These are phyloP conservation scores for Drosophila gunungcola DNA, from an alignment of 1,140 invertebrate genomes.

Conservation along the genomic window DNA sequence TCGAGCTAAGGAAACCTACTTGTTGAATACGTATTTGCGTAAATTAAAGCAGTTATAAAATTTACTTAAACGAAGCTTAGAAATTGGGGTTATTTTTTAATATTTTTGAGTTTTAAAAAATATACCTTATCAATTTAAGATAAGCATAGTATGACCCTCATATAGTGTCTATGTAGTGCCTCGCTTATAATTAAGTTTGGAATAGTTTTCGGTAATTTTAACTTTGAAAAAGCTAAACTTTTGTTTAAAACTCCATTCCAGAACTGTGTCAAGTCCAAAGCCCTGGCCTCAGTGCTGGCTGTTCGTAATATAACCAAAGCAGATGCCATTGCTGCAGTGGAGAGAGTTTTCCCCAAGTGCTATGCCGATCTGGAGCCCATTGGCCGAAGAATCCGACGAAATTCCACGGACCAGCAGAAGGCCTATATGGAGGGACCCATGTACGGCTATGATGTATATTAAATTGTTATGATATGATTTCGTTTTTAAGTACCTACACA, in stretches of 20 bases:
- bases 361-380: constrained; percentile 97
- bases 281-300: constrained; percentile 92
- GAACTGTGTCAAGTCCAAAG: constrained; percentile 96
- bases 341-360: constrained; percentile 96
- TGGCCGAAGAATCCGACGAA: constrained; percentile 92
- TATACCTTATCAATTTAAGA: too few relatives aligned
- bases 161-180: too few relatives aligned
- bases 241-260: constrained; percentile 68
- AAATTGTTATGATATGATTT: constrained; percentile 28
- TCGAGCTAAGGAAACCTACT: too few relatives aligned
- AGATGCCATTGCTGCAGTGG: constrained; percentile 91
- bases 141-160: too few relatives aligned
- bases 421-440: constrained; percentile 91
- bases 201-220: too few relatives aligned
- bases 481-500: constrained; percentile 21
- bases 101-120: too few relatives aligned
- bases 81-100: too few relatives aligned
- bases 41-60: too few relatives aligned
- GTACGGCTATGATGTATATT: constrained; percentile 91
- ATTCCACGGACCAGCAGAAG: constrained; percentile 90
- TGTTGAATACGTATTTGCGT: too few relatives aligned
- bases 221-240: background rate
- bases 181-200: too few relatives aligned
- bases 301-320: constrained; percentile 90
- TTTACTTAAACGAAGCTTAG: too few relatives aligned